Conservation (phyloP, 2,113 vertebrate genomes). For the Chamaetylas fuelleborni region DNA sequence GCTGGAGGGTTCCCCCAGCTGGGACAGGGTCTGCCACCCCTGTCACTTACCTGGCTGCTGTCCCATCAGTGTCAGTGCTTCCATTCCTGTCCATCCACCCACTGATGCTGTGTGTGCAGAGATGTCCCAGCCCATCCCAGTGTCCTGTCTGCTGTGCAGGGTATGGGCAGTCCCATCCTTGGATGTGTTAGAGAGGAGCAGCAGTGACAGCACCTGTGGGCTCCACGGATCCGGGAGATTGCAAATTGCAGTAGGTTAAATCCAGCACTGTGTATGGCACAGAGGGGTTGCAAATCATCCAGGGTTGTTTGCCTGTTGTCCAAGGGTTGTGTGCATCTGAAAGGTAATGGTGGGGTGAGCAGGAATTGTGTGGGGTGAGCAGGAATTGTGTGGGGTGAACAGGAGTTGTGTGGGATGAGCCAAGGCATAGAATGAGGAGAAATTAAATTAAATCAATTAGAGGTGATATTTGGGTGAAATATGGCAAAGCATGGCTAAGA, state of each 20-base stretch:
- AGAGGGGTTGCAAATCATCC: not conserved
- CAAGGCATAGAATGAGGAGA: not conserved
- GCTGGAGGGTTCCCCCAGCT: not conserved
- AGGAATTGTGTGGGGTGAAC: not conserved
- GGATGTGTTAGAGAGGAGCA: not conserved
- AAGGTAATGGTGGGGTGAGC: not conserved
- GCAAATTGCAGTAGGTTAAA: not conserved
- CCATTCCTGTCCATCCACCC: not conserved
- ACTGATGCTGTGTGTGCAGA: not conserved
- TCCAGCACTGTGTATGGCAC: not conserved
- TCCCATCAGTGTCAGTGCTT: not conserved
- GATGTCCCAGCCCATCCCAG: fast-evolving
- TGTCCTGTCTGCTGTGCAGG: fast-evolving
- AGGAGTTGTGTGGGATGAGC: not conserved
- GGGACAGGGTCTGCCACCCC: not conserved
- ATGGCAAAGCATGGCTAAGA: not conserved
- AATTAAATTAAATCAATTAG: not conserved
- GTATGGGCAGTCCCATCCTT: fast-evolving
- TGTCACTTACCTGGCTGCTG: not conserved
- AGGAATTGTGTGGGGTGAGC: not conserved
- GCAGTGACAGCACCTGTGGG: not conserved
- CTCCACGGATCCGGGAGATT: not conserved
- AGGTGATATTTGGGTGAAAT: not conserved
- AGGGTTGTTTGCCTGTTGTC: not conserved
- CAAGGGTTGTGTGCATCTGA: fast-evolving